phyloP scores from a whole-genome alignment of 2,888 invertebrate genomes.

The Nesidiocoris tenuis region DNA sequence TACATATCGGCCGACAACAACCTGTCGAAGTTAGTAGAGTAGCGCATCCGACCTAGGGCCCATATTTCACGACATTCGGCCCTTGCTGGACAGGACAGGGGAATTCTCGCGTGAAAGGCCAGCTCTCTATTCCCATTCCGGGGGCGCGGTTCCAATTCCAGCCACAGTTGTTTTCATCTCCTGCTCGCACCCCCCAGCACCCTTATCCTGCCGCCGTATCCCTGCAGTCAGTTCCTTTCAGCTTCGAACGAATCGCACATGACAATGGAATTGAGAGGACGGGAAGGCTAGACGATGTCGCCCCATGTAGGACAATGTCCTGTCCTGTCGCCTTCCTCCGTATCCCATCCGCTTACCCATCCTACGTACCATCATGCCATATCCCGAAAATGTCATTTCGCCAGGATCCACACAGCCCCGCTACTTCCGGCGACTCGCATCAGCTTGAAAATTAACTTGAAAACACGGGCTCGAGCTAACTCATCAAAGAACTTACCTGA shows the following conservation, averaged over 20 bases:
- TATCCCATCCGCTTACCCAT: neutral
- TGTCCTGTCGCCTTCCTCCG: neutral
- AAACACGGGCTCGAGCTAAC: neutral
- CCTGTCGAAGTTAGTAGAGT: neutral
- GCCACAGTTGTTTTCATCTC: neutral
- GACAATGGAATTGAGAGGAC: neutral
- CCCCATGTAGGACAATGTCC: neutral
- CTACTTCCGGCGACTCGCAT: neutral
- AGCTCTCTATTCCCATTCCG: neutral
- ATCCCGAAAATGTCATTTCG: neutral
- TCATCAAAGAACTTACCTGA: no score
- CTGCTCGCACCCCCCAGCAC: neutral
- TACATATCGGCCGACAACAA: neutral
- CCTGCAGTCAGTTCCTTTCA: neutral
- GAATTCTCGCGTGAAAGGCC: neutral
- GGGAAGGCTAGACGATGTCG: neutral
- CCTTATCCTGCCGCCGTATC: neutral
- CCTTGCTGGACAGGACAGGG: neutral
- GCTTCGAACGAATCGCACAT: neutral
- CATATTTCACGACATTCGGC: neutral
- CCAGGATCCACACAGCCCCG: neutral
- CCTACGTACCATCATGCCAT: neutral
- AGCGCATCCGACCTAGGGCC: neutral
- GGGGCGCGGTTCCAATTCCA: neutral
- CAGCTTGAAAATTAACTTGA: neutral